These are phyloP conservation scores for Psilopogon haemacephalus DNA, from an alignment of 2,113 vertebrate genomes.

Conservation along the genomic window DNA sequence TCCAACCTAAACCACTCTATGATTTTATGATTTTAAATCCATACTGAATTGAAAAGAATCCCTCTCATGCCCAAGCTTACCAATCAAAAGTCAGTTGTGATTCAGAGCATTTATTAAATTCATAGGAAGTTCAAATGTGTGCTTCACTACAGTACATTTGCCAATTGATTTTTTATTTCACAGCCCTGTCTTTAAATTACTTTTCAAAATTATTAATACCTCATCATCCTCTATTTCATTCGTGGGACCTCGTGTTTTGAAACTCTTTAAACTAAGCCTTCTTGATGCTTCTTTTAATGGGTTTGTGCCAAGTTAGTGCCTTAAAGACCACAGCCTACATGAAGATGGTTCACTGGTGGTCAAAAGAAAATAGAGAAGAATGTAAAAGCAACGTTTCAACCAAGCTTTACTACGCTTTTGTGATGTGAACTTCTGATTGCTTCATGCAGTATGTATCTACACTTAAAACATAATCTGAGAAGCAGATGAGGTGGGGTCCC, in stretches of 20 bases:
- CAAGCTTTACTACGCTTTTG: not conserved
- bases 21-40: slow-evolving; percentile 39
- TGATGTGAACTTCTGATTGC: not conserved
- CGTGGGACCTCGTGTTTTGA: not conserved
- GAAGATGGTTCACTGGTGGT: not conserved
- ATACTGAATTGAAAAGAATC: slow-evolving; percentile 25
- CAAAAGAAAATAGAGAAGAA: not conserved
- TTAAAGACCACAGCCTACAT: not conserved
- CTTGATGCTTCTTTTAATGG: not conserved
- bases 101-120: slow-evolving; percentile 34
- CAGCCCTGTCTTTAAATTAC: slow-evolving; percentile 26
- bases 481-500: not conserved
- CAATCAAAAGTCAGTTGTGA: not conserved
- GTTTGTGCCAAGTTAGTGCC: not conserved
- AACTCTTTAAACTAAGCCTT: not conserved
- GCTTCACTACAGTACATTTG: slow-evolving; percentile 46
- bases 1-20: slow-evolving; percentile 57
- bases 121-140: slow-evolving; percentile 49
- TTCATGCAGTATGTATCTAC: not conserved
- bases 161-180: slow-evolving; percentile 45
- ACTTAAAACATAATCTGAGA: not conserved
- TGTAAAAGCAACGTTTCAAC: not conserved
- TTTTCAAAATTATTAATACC: not conserved
- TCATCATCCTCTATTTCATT: not conserved
- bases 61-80: not conserved